Percentiles rank a stretch among this genome's conserved stretches.
phyloP scores from a whole-genome alignment of 2,797 vertebrate species.

The Spinus pinus region DNA sequence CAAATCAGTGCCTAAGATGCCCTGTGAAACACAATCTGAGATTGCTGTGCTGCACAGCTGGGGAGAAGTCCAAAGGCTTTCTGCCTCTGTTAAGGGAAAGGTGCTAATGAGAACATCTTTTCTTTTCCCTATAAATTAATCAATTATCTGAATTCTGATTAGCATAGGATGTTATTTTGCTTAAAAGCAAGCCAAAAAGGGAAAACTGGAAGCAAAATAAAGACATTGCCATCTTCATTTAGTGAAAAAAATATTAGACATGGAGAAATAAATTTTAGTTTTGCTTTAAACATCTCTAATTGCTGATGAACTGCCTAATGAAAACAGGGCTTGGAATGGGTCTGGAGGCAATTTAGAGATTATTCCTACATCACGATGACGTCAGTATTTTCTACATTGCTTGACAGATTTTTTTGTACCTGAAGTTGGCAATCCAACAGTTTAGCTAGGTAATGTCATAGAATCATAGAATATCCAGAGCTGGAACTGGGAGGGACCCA shows the following conservation, averaged over 20 bases:
- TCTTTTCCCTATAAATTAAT: neutral
- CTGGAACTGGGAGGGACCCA: neutral
- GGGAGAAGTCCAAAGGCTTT: neutral
- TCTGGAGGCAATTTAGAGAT: neutral
- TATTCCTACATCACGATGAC: neutral
- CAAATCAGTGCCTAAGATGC: neutral
- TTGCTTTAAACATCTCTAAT: neutral
- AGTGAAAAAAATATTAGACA: neutral
- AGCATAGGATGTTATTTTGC: neutral
- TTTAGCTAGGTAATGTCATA: neutral
- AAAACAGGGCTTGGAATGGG: neutral
- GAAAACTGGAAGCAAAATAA: neutral
- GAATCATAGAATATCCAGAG: neutral
- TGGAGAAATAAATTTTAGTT: neutral
- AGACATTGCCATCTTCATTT: neutral
- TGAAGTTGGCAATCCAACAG: neutral
- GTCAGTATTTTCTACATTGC: neutral
- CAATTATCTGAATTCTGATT: neutral
- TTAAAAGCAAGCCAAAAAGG: neutral
- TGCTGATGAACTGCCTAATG: neutral
- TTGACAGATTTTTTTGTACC: neutral
- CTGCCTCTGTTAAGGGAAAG: neutral
- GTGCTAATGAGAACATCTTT: neutral
- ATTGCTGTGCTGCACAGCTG: neutral
- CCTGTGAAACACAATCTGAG: neutral